These are phyloP conservation scores for Sapajus apella DNA, from an alignment of 2,113 vertebrate genomes.

Conservation along the genomic window DNA sequence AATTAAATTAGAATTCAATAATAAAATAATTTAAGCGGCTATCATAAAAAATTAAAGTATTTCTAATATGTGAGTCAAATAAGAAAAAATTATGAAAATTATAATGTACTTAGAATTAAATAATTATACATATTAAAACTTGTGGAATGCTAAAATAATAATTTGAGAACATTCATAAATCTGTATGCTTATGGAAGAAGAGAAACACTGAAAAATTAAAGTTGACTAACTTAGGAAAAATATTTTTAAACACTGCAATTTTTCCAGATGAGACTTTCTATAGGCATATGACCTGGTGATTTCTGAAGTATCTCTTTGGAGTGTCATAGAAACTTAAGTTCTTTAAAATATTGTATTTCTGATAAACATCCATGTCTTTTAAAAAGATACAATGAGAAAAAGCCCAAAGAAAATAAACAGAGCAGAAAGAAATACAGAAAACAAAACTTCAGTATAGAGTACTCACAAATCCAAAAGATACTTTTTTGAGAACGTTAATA, in stretches of 20 bases:
- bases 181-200: neutral
- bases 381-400: neutral
- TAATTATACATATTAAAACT: neutral
- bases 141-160: neutral
- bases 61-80: conserved; percentile 6
- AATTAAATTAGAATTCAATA: conserved; percentile 3
- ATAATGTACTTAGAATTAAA: conserved; percentile 34
- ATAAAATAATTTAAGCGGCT: neutral
- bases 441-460: neutral
- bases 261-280: conserved; percentile 40
- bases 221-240: neutral
- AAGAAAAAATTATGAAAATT: conserved; percentile 9
- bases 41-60: neutral
- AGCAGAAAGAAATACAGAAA: neutral
- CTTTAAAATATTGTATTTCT: neutral
- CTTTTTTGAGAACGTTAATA: neutral
- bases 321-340: neutral
- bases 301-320: neutral
- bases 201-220: neutral
- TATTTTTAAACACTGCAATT: neutral
- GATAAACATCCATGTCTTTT: neutral
- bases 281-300: neutral
- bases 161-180: neutral
- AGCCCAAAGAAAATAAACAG: neutral
- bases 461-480: neutral